Base-by-base conservation (phyloP, 1,140 invertebrate species). In the Phortica variegata region DNA sequence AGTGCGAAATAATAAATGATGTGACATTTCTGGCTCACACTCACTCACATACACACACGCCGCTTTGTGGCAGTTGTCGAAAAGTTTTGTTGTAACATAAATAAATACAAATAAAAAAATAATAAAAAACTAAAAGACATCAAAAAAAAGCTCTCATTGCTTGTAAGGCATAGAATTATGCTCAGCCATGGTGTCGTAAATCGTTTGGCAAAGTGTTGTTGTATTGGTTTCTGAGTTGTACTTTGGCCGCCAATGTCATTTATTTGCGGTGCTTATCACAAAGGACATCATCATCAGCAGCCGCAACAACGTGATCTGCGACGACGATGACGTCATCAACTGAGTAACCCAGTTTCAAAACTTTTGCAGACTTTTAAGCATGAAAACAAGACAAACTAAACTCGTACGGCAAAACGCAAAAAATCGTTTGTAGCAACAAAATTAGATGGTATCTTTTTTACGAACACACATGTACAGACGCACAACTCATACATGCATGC, bases 1-100 rank as follows among this genome's bases (percentile, higher is more conserved):
- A 60, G 58, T 60, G 58, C 58, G 51, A 54, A 60, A 53, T 60
- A 58, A 60, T 58, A 58, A 60, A 60, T 58, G 58, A 58, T 58
- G 56, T 52, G 56, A 54, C 58, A 60, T 60, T 58, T 45, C 16
- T 16, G 29, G 21, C 47, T 6, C 10, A 8, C 4, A 4, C 7
- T 34, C 12, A 15, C n/a, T 29, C n/a, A 5, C 46, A 23, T 19
- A n/a, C 31, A 16, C 21, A 12, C 18, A 16, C 17, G 23, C 20
- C 33, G 31, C 6, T 8, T 34, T 5, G n/a, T 34, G 6, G 32
- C 32, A 8, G 9, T 15, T 10, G 10, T 26, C 23, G 23, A 26
- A 26, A 26, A 26, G 23, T 26, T 26, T 26, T 26, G 5, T 6
- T 6, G 10, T 5, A 5, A 26, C 10, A 6, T 10, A 26, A 6